These are phyloP conservation scores for Callithrix jacchus DNA, from an alignment of 2,113 vertebrate genomes.

Conservation along the genomic window DNA sequence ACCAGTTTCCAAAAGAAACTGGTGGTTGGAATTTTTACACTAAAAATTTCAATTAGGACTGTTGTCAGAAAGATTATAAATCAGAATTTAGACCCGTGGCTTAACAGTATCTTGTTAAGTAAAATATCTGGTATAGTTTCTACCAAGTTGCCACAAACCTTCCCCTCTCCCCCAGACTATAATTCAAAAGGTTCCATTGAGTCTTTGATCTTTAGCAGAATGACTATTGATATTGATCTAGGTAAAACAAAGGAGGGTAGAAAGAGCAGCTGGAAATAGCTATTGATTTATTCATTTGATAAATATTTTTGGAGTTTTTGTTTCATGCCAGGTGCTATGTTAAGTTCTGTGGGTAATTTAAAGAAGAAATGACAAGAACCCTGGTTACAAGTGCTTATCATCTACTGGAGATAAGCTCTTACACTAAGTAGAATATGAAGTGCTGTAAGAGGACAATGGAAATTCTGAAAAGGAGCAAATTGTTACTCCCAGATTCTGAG, in stretches of 20 bases:
- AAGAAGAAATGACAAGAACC: neutral
- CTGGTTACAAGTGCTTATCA: slow-evolving; percentile 28
- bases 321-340: neutral
- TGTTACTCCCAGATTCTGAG: neutral
- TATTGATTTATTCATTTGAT: slow-evolving; percentile 54
- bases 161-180: neutral
- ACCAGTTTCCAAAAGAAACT: slow-evolving; percentile 37
- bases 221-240: slow-evolving; percentile 33
- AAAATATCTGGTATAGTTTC: slow-evolving; percentile 20
- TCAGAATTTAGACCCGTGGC: neutral
- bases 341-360: slow-evolving; percentile 17
- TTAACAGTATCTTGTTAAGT: slow-evolving; percentile 24
- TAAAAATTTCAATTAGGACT: neutral
- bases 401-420: neutral
- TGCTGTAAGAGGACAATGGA: neutral
- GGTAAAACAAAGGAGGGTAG: slow-evolving; percentile 34
- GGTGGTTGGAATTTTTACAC: slow-evolving; percentile 22
- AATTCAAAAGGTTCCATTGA: slow-evolving; percentile 35
- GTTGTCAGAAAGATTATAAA: slow-evolving; percentile 29
- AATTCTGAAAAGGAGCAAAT: neutral
- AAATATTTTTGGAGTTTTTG: slow-evolving; percentile 45
- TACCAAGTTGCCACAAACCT: slow-evolving; percentile 30
- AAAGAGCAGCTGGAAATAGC: slow-evolving; percentile 39
- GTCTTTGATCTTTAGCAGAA: slow-evolving; percentile 34
- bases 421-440: neutral